Evolutionary conservation across 2,113 vertebrate species (phyloP), one percentile per base, ranked within the genome.

Genomic region (Istiophorus platypterus): DNA sequence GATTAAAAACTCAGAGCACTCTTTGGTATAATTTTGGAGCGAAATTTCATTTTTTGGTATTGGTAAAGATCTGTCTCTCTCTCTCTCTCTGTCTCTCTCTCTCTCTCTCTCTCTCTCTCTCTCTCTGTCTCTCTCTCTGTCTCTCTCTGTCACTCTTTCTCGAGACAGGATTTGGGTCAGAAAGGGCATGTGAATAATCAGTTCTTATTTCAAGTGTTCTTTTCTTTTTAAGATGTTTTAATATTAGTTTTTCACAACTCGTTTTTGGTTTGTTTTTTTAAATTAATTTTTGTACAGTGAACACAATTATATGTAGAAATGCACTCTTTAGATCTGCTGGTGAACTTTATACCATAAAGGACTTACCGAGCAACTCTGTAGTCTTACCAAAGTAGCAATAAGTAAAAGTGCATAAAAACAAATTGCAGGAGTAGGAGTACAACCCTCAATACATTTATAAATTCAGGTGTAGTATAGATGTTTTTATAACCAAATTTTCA

Each of bases 241-340:
- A n/a, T n/a, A n/a, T n/a, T n/a, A n/a, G n/a, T 54, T 69, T 24
- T 78, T 69, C 67, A 39, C 71, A 45, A 72, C 52, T 41, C 61
- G 14, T 69, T 27, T 65, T 7, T 42, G 3, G 3, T 6, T 34
- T 72, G 2, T 29, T 24, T 31, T 37, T 70, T 70, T n/a, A n/a
- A n/a, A n/a, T n/a, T n/a, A n/a, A n/a, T n/a, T n/a, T 68, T 69
- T 62, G 26, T 78, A 10, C 52, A 52, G 17, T 13, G 1, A 70
- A 76, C 15, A 65, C 59, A 51, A 6, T 0, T n/a, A 45, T 11
- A 67, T 3, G 69, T 1, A 73, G 24, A 67, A 2, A 42, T 0
- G 5, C 8, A 29, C 12, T 39, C 13, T 31, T 58, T 15, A 61
- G 11, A 22, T 20, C 41, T 68, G 26, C 29, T 2, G 51, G 2